Evolutionary conservation across 2,113 vertebrate species (phyloP).

Genomic region (Vombatus ursinus): DNA sequence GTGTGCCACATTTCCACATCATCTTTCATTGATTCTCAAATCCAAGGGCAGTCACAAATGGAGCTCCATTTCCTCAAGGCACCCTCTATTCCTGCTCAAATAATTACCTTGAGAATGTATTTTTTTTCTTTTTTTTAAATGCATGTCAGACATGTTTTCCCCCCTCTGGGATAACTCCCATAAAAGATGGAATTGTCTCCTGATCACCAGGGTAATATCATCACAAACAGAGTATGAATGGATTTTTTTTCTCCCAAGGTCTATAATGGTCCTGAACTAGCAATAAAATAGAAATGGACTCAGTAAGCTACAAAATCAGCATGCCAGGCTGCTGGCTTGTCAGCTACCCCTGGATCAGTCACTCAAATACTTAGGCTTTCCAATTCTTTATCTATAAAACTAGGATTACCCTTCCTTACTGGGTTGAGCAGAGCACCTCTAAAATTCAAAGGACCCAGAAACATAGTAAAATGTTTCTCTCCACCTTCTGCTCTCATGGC

Average conservation of each 20-base stretch:
- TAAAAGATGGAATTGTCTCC: background rate
- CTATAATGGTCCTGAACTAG: slow-evolving; percentile 4
- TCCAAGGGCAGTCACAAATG: slow-evolving; percentile 28
- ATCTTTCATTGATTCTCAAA: slow-evolving; percentile 54
- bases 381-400: slow-evolving; percentile 14
- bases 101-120: slow-evolving; percentile 20
- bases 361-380: background rate
- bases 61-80: slow-evolving; percentile 39
- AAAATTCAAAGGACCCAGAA: background rate
- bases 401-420: slow-evolving; percentile 22
- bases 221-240: slow-evolving; percentile 1
- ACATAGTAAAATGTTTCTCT: background rate
- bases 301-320: background rate
- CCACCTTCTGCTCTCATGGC: background rate
- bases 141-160: slow-evolving; percentile 11
- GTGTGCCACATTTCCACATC: slow-evolving; percentile 2
- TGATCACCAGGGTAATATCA: background rate
- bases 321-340: background rate
- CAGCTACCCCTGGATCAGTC: background rate
- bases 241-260: slow-evolving; percentile 4
- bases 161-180: background rate
- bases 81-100: slow-evolving; percentile 14
- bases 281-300: slow-evolving; percentile 21
- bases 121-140: background rate
- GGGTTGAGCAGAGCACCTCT: background rate